Conservation (phyloP, 2,888 invertebrate genomes). For the Drosophila greeni region DNA sequence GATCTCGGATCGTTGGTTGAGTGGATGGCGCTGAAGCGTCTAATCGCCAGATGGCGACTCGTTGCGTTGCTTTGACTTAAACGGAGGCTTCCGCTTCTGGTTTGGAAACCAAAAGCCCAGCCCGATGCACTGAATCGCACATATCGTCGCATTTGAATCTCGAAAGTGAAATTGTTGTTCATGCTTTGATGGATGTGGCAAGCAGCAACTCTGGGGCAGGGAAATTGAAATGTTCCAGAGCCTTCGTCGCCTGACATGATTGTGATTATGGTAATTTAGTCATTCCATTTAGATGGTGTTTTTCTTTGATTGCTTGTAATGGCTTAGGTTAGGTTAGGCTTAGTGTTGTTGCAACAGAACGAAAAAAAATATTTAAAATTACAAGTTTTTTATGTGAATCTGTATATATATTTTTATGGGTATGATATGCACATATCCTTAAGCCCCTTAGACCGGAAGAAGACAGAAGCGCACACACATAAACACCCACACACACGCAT, state of each 20-base stretch:
- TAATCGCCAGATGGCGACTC: slow-evolving; percentile 41
- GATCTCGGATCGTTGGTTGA: slow-evolving; percentile 20
- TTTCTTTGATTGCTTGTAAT: slow-evolving; percentile 15
- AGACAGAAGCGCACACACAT: too few relatives aligned
- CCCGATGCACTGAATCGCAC: slow-evolving; percentile 36
- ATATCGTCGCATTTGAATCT: slow-evolving; percentile 37
- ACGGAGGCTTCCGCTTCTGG: slow-evolving; percentile 55
- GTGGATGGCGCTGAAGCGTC: slow-evolving; percentile 45
- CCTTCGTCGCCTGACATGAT: slow-evolving; percentile 26
- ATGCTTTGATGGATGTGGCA: slow-evolving; percentile 33
- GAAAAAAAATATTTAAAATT: background rate
- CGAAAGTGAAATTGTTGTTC: slow-evolving; percentile 58
- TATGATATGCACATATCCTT: too few relatives aligned
- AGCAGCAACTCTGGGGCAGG: slow-evolving; percentile 11
- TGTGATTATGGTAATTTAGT: slow-evolving; percentile 26
- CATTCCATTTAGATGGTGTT: background rate
- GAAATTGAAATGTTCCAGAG: slow-evolving; percentile 40
- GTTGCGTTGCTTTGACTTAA: slow-evolving; percentile 34
- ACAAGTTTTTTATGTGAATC: too few relatives aligned
- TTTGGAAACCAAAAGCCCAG: slow-evolving; percentile 59
- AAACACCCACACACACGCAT: too few relatives aligned
- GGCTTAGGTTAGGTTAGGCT: background rate
- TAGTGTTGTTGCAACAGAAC: slow-evolving; percentile 11
- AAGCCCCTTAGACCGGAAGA: too few relatives aligned
- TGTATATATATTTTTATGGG: too few relatives aligned